A percentile compares a stretch with the other conserved stretches of the same genome.
These are phyloP conservation scores for Phymastichus coffea DNA, from an alignment of 1,140 invertebrate species.

Conservation along the genomic window DNA sequence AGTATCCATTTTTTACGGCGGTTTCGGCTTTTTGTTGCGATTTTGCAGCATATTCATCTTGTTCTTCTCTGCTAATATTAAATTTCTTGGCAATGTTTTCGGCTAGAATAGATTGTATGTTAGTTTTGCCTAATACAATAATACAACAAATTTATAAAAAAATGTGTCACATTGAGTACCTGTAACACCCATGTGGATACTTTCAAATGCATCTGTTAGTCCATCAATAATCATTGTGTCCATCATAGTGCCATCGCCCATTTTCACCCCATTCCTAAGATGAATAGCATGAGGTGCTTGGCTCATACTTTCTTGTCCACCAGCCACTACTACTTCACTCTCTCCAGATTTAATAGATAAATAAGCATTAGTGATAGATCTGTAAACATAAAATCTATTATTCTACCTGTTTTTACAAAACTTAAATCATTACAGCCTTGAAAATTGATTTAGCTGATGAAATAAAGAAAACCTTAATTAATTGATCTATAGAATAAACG, in stretches of 20 bases:
- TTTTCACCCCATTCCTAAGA: slow-evolving; percentile 68
- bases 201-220: slow-evolving; percentile 76
- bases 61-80: slow-evolving; percentile 69
- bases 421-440: no score
- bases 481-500: no score
- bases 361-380: slow-evolving; percentile 69
- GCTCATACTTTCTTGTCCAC: slow-evolving; percentile 88
- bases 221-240: slow-evolving; percentile 80
- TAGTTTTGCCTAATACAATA: neutral
- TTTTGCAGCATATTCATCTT: slow-evolving; percentile 71
- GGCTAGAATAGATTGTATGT: slow-evolving; percentile 50
- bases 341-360: slow-evolving; percentile 73
- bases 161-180: no score
- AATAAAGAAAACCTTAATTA: no score
- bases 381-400: slow-evolving; percentile 43
- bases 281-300: slow-evolving; percentile 71
- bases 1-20: slow-evolving; percentile 67
- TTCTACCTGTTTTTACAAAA: slow-evolving; percentile 5
- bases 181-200: slow-evolving; percentile 84
- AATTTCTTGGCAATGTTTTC: slow-evolving; percentile 79
- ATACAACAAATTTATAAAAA: neutral
- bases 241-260: slow-evolving; percentile 66
- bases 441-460: no score
- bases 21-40: slow-evolving; percentile 72
- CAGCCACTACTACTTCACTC: slow-evolving; percentile 71